Percentiles rank a stretch among this genome's conserved stretches.
These are phyloP conservation scores for Cephus pulcher DNA, from an alignment of 2,888 invertebrate species.

Conservation along the genomic window DNA sequence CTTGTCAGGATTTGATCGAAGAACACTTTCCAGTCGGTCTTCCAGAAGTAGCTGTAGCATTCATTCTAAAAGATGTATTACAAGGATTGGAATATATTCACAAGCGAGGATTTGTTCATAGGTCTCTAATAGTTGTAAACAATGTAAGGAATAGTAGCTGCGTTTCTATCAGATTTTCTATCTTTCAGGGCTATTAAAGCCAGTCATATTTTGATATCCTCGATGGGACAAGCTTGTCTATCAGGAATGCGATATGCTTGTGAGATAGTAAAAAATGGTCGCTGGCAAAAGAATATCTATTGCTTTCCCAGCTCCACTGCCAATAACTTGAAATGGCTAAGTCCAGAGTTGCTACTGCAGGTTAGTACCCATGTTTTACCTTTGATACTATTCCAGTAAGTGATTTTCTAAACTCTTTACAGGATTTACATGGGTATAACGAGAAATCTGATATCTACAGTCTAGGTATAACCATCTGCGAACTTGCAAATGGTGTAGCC, in stretches of 20 bases:
- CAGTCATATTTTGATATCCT: conserved; percentile 84
- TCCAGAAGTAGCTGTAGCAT: conserved; percentile 83
- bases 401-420: conserved; percentile 30
- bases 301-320: conserved; percentile 79
- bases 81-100: conserved; percentile 88
- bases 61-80: conserved; percentile 83
- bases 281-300: conserved; percentile 77
- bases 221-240: conserved; percentile 78
- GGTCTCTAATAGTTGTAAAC: conserved; percentile 67
- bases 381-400: conserved; percentile 1
- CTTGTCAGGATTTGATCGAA: conserved; percentile 82
- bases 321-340: conserved; percentile 87
- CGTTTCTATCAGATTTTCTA: conserved; percentile 12
- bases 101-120: conserved; percentile 85
- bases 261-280: conserved; percentile 78
- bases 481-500: conserved; percentile 88
- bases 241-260: conserved; percentile 85
- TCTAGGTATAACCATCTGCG: conserved; percentile 87
- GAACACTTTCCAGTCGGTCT: conserved; percentile 83
- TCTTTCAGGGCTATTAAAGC: conserved; percentile 80
- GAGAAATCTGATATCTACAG: conserved; percentile 93
- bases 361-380: conserved; percentile 55
- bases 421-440: conserved; percentile 88
- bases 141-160: neutral
- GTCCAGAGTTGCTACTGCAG: conserved; percentile 92